Base-by-base conservation (phyloP, 2,113 vertebrate species). In the Hemicordylus capensis region DNA sequence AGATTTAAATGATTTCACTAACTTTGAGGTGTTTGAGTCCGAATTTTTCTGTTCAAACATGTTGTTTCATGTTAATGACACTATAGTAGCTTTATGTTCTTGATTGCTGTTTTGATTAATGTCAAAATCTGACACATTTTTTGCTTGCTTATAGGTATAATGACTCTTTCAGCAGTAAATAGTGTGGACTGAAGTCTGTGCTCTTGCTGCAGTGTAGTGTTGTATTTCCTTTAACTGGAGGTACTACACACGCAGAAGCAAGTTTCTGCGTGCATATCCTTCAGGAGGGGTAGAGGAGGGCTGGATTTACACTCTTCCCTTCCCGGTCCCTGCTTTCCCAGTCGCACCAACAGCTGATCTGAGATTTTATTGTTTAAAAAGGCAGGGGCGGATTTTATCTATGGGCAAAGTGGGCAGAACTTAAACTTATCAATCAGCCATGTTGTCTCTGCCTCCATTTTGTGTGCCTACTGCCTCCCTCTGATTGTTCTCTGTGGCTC, bases 1-100 rank as follows among this genome's bases (percentile, higher is more conserved):
- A 77, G 74, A 70, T 77, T 82, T 69, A 87, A 83, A 74, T 89
- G 26, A 2, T 75, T 92, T 87, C 84, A 31, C 81, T 73, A 48
- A 11, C 63, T 89, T 17, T 56, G 19, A 84, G 78, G 31, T 77
- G 83, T 56, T 85, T 84, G 69, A 48, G 39, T 87, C 59, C 81
- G 28, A 56, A 37, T 44, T 37, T n/a, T 61, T 76, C 44, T 70
- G 61, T 75, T 66, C 84, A 75, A 76, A 59, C 84, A 61, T 61
- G 15, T 10, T 81, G 0, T 54, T 87, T 85, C 61, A 75, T 51
- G 80, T 88, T 63, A 7, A 17, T 28, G 3, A 8, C 24, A 64
- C n/a, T 59, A 1, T 76, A 34, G 28, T 56, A 46, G 58, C 15
- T 58, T 69, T n/a, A 37, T 48, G n/a, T 56, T 56, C 37, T 42